Evolutionary conservation across 2,888 invertebrate genomes (phyloP).

Genomic region (Coecobrya sp.): DNA sequence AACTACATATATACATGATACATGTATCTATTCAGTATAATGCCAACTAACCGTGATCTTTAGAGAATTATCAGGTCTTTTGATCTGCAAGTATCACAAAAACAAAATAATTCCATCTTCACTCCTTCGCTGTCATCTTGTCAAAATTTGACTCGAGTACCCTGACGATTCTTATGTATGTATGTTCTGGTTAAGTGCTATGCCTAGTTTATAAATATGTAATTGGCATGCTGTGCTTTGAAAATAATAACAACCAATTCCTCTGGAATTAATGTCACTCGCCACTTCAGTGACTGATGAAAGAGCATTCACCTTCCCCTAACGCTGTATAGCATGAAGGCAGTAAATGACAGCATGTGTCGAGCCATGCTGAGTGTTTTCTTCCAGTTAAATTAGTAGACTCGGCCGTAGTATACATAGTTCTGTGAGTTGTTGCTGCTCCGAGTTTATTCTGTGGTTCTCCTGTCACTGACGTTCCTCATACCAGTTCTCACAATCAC

Average conservation of each 20-base stretch:
- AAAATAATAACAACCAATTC: conserved; percentile 53
- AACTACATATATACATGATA: too few relatives aligned
- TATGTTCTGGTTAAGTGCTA: neutral
- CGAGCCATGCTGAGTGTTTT: neutral
- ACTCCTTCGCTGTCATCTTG: conserved; percentile 16
- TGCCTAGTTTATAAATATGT: conserved; percentile 27
- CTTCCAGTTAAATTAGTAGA: conserved; percentile 36
- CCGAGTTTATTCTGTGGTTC: conserved; percentile 6
- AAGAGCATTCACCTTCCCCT: conserved; percentile 36
- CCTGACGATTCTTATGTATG: too few relatives aligned
- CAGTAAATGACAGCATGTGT: neutral
- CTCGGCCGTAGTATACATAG: too few relatives aligned
- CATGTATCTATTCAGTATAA: neutral
- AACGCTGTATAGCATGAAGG: neutral
- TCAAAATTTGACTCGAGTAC: conserved; percentile 8
- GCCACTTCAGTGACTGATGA: neutral
- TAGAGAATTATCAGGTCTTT: conserved; percentile 17
- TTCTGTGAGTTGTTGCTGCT: conserved; percentile 39
- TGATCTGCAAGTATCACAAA: conserved; percentile 36
- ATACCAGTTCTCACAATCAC: neutral
- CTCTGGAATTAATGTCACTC: conserved; percentile 51
- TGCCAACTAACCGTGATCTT: neutral
- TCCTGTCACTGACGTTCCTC: neutral
- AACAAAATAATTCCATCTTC: conserved; percentile 32
- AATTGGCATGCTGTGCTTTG: conserved; percentile 48